phyloP scores from a whole-genome alignment of 2,113 vertebrate genomes.

The Ptychochromis oligacanthus region DNA sequence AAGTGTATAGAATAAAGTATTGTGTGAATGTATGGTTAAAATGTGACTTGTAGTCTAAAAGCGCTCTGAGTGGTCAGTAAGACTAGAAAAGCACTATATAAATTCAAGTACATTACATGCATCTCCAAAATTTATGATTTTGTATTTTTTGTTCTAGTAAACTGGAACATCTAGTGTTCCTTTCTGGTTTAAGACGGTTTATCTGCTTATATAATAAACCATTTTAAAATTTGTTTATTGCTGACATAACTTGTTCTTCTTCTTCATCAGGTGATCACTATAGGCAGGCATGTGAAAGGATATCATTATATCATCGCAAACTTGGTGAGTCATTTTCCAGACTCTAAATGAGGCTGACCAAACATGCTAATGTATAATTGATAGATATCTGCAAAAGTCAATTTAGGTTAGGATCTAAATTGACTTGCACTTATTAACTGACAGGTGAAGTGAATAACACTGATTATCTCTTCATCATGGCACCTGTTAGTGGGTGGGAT shows the following conservation, averaged over 20 bases:
- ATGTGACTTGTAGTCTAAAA: not conserved
- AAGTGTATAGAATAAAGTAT: not conserved
- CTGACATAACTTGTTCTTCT: not conserved
- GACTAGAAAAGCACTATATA: not conserved
- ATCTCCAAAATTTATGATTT: not conserved
- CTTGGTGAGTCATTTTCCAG: conserved; percentile 84
- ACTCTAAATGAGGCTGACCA: not conserved
- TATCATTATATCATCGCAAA: conserved; percentile 98
- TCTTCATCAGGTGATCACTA: conserved; percentile 91
- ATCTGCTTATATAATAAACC: not conserved
- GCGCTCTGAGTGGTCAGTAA: not conserved
- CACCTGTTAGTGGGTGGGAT: no score
- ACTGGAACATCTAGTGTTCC: not conserved
- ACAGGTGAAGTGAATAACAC: no score
- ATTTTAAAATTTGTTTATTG: not conserved
- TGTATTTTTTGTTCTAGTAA: not conserved
- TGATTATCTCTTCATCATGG: no score
- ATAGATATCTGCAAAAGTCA: not conserved
- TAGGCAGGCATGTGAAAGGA: conserved; percentile 95
- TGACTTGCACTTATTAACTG: not conserved
- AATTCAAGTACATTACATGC: not conserved
- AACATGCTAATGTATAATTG: not conserved
- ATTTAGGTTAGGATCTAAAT: not conserved
- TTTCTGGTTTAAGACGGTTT: not conserved
- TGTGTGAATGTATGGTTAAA: not conserved